Percentiles rank a stretch among this genome's conserved stretches.
Conservation (phyloP, 2,113 vertebrate genomes). For the Myiozetetes cayanensis region DNA sequence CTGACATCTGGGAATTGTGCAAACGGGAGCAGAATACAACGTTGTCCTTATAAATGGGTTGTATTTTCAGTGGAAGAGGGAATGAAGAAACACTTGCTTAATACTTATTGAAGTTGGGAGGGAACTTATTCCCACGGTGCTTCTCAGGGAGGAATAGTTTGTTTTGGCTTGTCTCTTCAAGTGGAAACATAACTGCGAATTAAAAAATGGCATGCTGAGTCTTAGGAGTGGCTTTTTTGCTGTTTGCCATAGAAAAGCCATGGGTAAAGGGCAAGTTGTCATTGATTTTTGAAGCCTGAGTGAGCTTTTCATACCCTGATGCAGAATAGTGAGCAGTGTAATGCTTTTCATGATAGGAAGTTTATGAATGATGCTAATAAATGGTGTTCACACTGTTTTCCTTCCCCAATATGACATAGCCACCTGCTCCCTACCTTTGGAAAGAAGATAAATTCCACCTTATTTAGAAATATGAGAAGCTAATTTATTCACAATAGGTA, state of each 20-base stretch:
- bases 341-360: conserved; percentile 48
- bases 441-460: conserved; percentile 30
- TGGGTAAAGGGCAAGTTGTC: conserved; percentile 69
- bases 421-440: conserved; percentile 58
- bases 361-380: conserved; percentile 74
- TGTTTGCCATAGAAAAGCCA: conserved; percentile 36
- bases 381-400: conserved; percentile 26
- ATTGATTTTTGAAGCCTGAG: conserved; percentile 74
- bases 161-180: conserved; percentile 77
- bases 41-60: conserved; percentile 39
- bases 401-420: conserved; percentile 28
- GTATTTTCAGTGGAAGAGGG: conserved; percentile 21
- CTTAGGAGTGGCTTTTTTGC: conserved; percentile 55
- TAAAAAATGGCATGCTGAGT: conserved; percentile 79
- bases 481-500: conserved; percentile 19
- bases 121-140: conserved; percentile 59
- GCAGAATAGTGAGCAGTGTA: conserved; percentile 52
- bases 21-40: conserved; percentile 37
- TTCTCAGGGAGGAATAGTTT: conserved; percentile 64
- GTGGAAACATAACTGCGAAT: conserved; percentile 81
- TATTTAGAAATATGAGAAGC: conserved; percentile 33
- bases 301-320: conserved; percentile 48
- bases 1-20: conserved; percentile 65
- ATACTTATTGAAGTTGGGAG: conserved; percentile 72
- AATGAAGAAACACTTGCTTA: conserved; percentile 7